A percentile compares a stretch with the other conserved stretches of the same genome.
These are phyloP conservation scores for Solenopsis invicta DNA, from an alignment of 1,140 invertebrate species.

Conservation along the genomic window DNA sequence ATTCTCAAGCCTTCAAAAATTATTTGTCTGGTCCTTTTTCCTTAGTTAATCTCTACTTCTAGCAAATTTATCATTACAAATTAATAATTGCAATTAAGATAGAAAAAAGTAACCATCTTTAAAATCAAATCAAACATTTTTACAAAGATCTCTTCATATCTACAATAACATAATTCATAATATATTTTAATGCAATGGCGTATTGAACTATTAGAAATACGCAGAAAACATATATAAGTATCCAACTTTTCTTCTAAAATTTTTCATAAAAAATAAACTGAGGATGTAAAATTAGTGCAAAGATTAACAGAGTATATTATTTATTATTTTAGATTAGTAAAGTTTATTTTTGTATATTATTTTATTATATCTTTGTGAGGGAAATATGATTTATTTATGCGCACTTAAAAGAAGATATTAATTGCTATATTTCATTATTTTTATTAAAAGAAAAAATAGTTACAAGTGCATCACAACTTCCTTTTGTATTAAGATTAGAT, in stretches of 20 bases:
- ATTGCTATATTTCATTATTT: neutral
- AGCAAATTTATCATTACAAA: conserved; percentile 45
- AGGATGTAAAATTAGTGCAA: neutral
- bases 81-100: conserved; percentile 30
- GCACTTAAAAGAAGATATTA: conserved; percentile 22
- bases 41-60: conserved; percentile 50
- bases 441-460: conserved; percentile 35
- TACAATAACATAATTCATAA: conserved; percentile 63
- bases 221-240: conserved; percentile 14
- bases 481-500: conserved; percentile 7
- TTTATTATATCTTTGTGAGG: neutral
- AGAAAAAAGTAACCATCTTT: conserved; percentile 17
- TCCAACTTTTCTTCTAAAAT: conserved; percentile 20
- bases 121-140: conserved; percentile 49
- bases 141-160: conserved; percentile 60
- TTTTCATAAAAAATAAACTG: conserved; percentile 14
- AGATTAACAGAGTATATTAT: conserved; percentile 14
- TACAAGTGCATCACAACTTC: conserved; percentile 16
- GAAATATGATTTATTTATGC: conserved; percentile 9
- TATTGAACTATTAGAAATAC: conserved; percentile 45
- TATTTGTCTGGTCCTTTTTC: conserved; percentile 67
- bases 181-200: conserved; percentile 55
- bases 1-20: conserved; percentile 80
- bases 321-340: conserved; percentile 39
- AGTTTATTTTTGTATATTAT: conserved; percentile 52